These are phyloP conservation scores for Stictonetta naevosa DNA, from an alignment of 2,113 vertebrate species.

Conservation along the genomic window DNA sequence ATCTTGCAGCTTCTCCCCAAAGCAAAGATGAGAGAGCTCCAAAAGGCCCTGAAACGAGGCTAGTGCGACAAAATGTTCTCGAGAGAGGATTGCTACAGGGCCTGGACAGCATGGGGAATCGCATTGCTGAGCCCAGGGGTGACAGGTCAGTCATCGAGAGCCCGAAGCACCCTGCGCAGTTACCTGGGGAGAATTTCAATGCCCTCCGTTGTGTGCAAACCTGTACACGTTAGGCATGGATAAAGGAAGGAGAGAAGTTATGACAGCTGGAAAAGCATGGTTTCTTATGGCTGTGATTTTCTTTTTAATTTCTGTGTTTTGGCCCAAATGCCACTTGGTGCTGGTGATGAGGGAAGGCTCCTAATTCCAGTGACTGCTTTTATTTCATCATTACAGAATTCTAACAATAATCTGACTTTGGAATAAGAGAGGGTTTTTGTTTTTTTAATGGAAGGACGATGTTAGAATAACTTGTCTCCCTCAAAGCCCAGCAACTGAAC, in stretches of 20 bases:
- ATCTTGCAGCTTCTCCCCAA: neutral
- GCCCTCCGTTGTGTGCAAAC: neutral
- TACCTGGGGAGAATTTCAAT: neutral
- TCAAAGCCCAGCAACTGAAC: neutral
- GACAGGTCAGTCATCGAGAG: neutral
- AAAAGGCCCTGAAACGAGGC: neutral
- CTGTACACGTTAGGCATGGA: neutral
- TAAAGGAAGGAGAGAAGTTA: neutral
- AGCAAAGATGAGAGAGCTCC: neutral
- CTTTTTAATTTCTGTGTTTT: neutral
- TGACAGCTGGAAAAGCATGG: neutral
- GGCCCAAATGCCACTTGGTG: neutral
- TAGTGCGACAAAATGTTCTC: neutral
- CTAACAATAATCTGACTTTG: slow-evolving; percentile 23
- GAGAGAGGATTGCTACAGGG: neutral
- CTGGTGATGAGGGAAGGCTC: neutral
- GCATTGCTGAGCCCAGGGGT: neutral
- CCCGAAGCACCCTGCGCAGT: neutral
- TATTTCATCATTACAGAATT: neutral
- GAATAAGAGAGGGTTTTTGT: neutral
- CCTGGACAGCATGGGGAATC: neutral
- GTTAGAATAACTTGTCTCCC: neutral
- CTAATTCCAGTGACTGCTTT: neutral
- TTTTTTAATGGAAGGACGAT: neutral
- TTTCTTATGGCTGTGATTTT: neutral